Evolutionary conservation across 2,113 vertebrate species (phyloP).

Genomic region (Coregonus clupeaformis): DNA sequence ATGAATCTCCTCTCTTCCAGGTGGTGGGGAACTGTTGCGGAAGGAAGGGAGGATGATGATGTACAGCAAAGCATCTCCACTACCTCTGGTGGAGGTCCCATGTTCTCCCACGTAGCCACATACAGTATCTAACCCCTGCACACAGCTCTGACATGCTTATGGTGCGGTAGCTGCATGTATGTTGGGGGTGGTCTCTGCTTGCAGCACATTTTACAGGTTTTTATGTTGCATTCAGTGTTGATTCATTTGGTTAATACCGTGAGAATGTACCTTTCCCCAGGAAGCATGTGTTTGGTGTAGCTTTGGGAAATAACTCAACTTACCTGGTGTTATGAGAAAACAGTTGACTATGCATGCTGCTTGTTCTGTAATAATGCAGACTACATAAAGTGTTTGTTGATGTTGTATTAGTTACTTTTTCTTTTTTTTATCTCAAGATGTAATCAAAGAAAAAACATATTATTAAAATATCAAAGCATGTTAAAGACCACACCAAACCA

Average conservation of each 20-base stretch:
- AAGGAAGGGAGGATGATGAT: neutral
- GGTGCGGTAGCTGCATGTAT: neutral
- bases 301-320: neutral
- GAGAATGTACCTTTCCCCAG: too few species aligned
- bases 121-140: neutral
- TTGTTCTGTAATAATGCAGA: neutral
- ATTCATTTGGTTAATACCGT: neutral
- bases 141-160: neutral
- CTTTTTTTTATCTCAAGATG: too few species aligned
- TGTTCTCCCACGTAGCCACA: neutral
- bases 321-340: neutral
- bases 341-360: neutral
- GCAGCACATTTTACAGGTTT: neutral
- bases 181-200: neutral
- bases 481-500: neutral
- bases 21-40: neutral
- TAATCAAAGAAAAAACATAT: too few species aligned
- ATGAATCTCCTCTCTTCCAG: slow-evolving; percentile 10
- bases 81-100: neutral
- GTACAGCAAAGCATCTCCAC: neutral
- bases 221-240: neutral
- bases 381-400: too few species aligned
- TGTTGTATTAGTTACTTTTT: too few species aligned
- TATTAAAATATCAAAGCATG: slow-evolving; percentile 8
- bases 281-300: neutral